These are phyloP conservation scores for Lagopus muta DNA, from an alignment of 2,113 vertebrate genomes.

Conservation along the genomic window DNA sequence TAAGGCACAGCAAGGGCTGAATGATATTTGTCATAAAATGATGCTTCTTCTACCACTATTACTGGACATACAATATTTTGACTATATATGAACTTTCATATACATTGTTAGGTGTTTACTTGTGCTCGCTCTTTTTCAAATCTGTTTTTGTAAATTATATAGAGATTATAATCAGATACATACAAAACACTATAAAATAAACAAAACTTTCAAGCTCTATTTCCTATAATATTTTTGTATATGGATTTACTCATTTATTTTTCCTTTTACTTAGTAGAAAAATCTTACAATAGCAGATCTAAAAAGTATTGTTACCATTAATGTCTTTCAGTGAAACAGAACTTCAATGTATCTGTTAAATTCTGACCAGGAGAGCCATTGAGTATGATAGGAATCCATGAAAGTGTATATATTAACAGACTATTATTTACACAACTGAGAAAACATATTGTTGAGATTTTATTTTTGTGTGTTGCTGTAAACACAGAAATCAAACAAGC, in stretches of 20 bases:
- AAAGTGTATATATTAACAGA: neutral
- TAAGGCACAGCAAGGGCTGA: neutral
- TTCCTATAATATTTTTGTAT: neutral
- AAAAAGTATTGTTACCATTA: neutral
- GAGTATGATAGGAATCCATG: neutral
- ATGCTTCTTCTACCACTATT: neutral
- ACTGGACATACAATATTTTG: neutral
- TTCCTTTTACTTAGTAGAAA: neutral
- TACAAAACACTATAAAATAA: neutral
- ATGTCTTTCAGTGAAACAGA: neutral
- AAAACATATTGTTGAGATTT: neutral
- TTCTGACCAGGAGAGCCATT: neutral
- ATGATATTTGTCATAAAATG: neutral
- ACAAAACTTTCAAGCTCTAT: neutral
- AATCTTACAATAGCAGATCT: rapidly evolving
- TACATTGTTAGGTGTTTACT: neutral
- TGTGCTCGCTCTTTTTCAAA: neutral
- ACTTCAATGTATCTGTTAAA: neutral
- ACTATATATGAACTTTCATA: neutral
- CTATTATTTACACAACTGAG: neutral
- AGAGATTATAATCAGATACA: neutral
- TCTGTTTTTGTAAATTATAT: neutral
- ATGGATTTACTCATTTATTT: neutral
- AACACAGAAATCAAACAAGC: neutral
- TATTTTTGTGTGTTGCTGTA: neutral